phyloP scores from a whole-genome alignment of 2,888 invertebrate species.

The Lumbricus terrestris region DNA sequence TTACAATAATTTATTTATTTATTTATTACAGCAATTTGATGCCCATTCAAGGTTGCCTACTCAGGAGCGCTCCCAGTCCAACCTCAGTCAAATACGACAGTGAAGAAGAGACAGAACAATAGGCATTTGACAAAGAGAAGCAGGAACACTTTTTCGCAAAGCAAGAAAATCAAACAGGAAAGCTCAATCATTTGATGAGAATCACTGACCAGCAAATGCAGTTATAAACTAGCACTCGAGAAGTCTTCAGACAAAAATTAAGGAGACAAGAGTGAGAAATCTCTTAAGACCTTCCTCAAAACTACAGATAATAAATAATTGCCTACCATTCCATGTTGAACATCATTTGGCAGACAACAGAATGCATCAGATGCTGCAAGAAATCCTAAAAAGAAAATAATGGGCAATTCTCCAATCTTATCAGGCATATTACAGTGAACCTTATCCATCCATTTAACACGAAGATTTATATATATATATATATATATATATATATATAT shows the following conservation, averaged over 20 bases:
- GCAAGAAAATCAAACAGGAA: not conserved
- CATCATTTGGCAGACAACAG: not conserved
- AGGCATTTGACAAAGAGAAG: too few species aligned
- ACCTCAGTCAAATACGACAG: too few species aligned
- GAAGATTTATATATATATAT: too few species aligned
- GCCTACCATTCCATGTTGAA: slow-evolving; percentile 13
- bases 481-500: too few species aligned
- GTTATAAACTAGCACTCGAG: not conserved
- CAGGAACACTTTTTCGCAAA: too few species aligned
- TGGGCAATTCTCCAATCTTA: not conserved
- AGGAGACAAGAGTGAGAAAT: not conserved
- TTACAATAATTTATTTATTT: too few species aligned
- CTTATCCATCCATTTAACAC: too few species aligned
- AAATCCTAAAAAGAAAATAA: not conserved
- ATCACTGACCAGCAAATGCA: not conserved
- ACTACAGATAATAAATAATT: not conserved
- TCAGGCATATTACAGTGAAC: too few species aligned
- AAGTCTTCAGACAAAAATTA: not conserved
- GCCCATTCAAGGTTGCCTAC: too few species aligned
- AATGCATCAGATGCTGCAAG: slow-evolving; percentile 6
- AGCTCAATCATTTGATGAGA: not conserved
- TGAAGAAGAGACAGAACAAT: too few species aligned
- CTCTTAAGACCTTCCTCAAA: not conserved
- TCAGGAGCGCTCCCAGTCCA: too few species aligned
- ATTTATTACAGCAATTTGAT: too few species aligned